A percentile compares a stretch with the other conserved stretches of the same genome.
Conservation (phyloP, 1,140 invertebrate species). For the Rhagoletis pomonella region DNA sequence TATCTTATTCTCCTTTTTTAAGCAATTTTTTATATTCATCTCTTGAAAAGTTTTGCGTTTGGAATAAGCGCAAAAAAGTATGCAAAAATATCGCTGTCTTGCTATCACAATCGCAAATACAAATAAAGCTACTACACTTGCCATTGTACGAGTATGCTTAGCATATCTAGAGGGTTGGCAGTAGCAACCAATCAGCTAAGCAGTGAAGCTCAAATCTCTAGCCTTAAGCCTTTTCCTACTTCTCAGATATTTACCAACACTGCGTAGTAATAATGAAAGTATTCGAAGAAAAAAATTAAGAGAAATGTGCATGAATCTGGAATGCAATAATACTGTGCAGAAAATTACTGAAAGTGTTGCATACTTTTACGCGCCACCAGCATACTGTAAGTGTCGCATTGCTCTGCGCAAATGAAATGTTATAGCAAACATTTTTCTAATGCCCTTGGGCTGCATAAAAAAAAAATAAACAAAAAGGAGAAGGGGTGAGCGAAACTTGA, state of each 20-base stretch:
- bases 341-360: neutral
- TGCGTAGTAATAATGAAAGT: neutral
- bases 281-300: neutral
- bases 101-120: slow-evolving; percentile 37
- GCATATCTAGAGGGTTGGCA: slow-evolving; percentile 15
- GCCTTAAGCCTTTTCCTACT: neutral
- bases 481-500: no score
- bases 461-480: neutral
- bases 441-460: neutral
- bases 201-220: slow-evolving; percentile 26
- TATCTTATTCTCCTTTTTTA: neutral
- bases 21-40: neutral
- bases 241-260: neutral
- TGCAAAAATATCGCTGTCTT: neutral
- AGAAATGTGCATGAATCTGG: neutral
- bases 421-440: slow-evolving; percentile 10
- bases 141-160: neutral
- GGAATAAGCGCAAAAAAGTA: neutral
- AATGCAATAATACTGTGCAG: neutral
- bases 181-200: slow-evolving; percentile 27
- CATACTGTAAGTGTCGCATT: neutral
- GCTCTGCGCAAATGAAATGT: slow-evolving; percentile 3
- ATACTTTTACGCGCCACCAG: neutral
- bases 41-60: neutral
- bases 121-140: slow-evolving; percentile 11